Evolutionary conservation across 2,797 vertebrate species (phyloP).

Genomic region (Myotis planiceps): DNA sequence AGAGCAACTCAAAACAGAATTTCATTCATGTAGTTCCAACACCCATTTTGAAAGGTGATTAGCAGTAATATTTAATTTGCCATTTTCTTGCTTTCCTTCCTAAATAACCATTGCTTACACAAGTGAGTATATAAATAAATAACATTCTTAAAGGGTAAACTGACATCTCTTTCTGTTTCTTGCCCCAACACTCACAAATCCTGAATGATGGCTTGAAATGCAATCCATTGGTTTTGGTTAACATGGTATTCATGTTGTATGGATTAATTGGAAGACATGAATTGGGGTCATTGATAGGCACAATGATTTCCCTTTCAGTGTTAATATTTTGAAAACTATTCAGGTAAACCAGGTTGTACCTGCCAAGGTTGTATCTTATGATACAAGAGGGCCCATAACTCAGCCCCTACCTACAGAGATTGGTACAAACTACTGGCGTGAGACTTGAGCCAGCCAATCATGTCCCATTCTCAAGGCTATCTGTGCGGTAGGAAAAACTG

Average conservation of each 20-base stretch:
- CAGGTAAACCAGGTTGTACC: background rate
- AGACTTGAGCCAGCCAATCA: background rate
- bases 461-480: background rate
- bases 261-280: background rate
- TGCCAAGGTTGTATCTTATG: background rate
- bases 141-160: conserved; percentile 13
- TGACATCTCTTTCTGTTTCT: background rate
- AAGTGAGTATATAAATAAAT: background rate
- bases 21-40: background rate
- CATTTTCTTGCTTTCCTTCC: background rate
- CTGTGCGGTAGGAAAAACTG: background rate
- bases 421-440: background rate
- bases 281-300: background rate
- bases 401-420: background rate
- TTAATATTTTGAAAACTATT: background rate
- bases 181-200: background rate
- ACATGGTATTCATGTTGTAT: background rate
- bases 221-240: background rate
- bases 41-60: background rate
- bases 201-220: background rate
- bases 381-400: background rate
- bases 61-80: background rate
- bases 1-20: background rate
- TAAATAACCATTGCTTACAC: background rate
- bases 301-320: background rate